Evolutionary conservation across 2,797 vertebrate species (phyloP).

Genomic region (Coccyzus lansbergi): DNA sequence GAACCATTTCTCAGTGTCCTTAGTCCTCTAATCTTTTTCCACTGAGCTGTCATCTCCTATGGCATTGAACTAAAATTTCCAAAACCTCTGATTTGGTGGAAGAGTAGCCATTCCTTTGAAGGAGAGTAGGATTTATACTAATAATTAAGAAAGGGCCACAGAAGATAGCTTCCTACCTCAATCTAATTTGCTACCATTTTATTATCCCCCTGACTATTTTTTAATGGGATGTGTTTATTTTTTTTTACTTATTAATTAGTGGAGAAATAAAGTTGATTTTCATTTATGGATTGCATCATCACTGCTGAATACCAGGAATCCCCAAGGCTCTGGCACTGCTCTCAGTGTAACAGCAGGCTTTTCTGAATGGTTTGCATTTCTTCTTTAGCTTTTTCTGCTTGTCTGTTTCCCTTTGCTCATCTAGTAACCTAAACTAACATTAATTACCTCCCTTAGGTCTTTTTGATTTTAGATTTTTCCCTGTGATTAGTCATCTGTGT

Average conservation of each 20-base stretch:
- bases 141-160: neutral
- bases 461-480: conserved; percentile 9
- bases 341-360: neutral
- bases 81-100: neutral
- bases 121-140: neutral
- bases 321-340: neutral
- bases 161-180: neutral
- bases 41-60: neutral
- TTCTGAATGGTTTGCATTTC: conserved; percentile 37
- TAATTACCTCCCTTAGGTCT: neutral
- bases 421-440: neutral
- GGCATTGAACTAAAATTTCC: neutral
- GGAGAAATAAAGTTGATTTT: neutral
- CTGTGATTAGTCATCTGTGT: neutral
- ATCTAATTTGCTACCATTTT: neutral
- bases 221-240: neutral
- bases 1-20: conserved; percentile 7
- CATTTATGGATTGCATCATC: conserved; percentile 10
- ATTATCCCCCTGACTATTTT: neutral
- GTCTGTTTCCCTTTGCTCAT: neutral
- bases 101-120: neutral
- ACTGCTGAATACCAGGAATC: conserved; percentile 12
- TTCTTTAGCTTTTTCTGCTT: conserved; percentile 36
- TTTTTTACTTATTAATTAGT: neutral
- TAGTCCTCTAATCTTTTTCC: neutral